These are phyloP conservation scores for Meleagris gallopavo DNA, from an alignment of 2,113 vertebrate species.

Conservation along the genomic window DNA sequence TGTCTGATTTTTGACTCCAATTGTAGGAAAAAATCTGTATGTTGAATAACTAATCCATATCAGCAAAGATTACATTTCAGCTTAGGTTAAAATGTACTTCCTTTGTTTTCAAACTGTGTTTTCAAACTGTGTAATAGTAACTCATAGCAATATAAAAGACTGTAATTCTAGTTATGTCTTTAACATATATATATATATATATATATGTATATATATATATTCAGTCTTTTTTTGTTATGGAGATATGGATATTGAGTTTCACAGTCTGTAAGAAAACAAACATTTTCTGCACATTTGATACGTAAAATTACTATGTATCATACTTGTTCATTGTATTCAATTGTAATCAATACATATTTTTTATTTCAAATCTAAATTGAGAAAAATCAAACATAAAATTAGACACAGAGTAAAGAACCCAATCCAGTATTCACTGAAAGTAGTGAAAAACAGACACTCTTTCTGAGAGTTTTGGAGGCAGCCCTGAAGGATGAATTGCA, in stretches of 20 bases:
- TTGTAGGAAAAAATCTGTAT: not conserved
- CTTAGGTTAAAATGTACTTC: not conserved
- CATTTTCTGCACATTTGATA: not conserved
- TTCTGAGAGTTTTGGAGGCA: not conserved
- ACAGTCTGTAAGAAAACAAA: not conserved
- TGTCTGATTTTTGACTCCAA: not conserved
- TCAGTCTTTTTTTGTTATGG: not conserved
- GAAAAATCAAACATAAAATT: not conserved
- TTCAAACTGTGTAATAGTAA: not conserved
- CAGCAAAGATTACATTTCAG: not conserved
- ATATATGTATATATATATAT: not conserved
- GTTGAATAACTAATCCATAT: not conserved
- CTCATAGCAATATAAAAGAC: not conserved
- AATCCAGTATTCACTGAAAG: not conserved
- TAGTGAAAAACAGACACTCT: not conserved
- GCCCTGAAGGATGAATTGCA: not conserved
- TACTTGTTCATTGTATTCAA: not conserved
- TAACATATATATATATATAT: not conserved
- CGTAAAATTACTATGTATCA: fast-evolving
- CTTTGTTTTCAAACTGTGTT: not conserved
- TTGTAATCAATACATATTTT: not conserved
- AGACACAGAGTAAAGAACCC: not conserved
- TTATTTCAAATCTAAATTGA: not conserved
- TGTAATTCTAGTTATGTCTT: not conserved
- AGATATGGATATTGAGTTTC: not conserved